Evolutionary conservation across 1,140 invertebrate species (phyloP), one percentile per base, ranked within the genome.

Genomic region (Vanessa tameamea): DNA sequence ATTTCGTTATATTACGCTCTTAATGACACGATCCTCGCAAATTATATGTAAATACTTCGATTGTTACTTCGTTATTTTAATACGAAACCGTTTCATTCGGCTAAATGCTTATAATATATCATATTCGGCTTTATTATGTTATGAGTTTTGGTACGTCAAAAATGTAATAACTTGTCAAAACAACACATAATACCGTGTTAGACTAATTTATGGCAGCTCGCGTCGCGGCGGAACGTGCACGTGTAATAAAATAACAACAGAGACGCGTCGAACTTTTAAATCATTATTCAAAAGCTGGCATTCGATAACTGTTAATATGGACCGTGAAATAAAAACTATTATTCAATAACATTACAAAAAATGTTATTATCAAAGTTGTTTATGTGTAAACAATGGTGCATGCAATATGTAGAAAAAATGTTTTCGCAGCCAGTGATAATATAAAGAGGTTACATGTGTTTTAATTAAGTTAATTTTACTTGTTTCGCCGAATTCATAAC

Each of bases 111-210:
- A n/a, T 61, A 69, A 69, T 48, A 63, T 26, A 14, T 69, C 20
- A 48, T 12, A 48, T 43, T n/a, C 13, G 23, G 57, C 13, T 31
- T n/a, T 31, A 50, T 64, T 64, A 64, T 71, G 12, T 53, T 55
- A 43, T 64, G 57, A 63, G 47, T 61, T 69, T 69, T 53, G 16
- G 55, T 43, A 50, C 47, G 68, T 69, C 68, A 61, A 69, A 69
- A 50, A 69, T 69, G 43, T 61, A 69, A 63, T 47, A 13, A 50
- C 55, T 37, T 48, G 68, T 69, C 55, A 61, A 48, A 61, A 69
- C 43, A 61, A 69, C 68, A 47, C 47, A 47, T 64, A 64, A 48
- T 48, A 48, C 47, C 63, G 37, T 12, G 63, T 16, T 64, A 48
- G 16, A 48, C 43, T 47, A 47, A 64, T 64, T 64, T 64, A 64